phyloP scores from a whole-genome alignment of 2,797 vertebrate species.

The Amphiprion clarkii region DNA sequence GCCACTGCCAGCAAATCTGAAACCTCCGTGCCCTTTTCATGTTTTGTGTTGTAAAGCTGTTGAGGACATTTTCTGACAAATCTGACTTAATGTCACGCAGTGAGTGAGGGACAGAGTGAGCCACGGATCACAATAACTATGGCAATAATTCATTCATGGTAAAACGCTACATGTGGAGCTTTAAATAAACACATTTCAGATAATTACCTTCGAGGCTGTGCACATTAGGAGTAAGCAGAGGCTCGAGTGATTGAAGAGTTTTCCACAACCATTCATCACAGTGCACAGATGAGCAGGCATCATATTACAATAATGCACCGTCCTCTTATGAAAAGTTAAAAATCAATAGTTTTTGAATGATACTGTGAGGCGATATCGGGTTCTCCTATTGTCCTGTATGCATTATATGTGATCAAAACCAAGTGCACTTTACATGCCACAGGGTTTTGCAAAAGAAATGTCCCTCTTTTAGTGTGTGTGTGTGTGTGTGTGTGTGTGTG shows the following conservation, averaged over 20 bases:
- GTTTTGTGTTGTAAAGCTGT: slow-evolving; percentile 11
- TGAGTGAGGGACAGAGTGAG: slow-evolving; percentile 10
- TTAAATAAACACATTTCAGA: slow-evolving; percentile 59
- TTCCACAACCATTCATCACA: slow-evolving; percentile 69
- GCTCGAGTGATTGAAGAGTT: slow-evolving; percentile 50
- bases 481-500: slow-evolving; percentile 28
- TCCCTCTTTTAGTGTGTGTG: slow-evolving; percentile 33
- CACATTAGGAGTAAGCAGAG: slow-evolving; percentile 40
- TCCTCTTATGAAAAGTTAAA: slow-evolving; percentile 79
- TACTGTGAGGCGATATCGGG: slow-evolving; percentile 70
- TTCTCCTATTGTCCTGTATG: slow-evolving; percentile 67
- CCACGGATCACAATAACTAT: slow-evolving; percentile 5
- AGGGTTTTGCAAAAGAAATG: slow-evolving; percentile 69
- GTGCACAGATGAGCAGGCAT: slow-evolving; percentile 62
- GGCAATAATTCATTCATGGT: slow-evolving; percentile 33
- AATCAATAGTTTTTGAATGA: slow-evolving; percentile 84
- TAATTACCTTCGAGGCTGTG: slow-evolving; percentile 42
- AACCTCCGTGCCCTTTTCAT: slow-evolving; percentile 2
- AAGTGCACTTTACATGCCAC: slow-evolving; percentile 65
- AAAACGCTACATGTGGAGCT: slow-evolving; percentile 33
- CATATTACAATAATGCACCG: slow-evolving; percentile 83
- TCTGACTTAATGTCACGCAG: slow-evolving; percentile 14
- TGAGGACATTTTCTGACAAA: slow-evolving; percentile 17
- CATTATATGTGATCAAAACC: slow-evolving; percentile 77
- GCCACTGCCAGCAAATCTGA: background rate